These are phyloP conservation scores for Oncorhynchus clarkii DNA, from an alignment of 2,113 vertebrate genomes.

Conservation along the genomic window DNA sequence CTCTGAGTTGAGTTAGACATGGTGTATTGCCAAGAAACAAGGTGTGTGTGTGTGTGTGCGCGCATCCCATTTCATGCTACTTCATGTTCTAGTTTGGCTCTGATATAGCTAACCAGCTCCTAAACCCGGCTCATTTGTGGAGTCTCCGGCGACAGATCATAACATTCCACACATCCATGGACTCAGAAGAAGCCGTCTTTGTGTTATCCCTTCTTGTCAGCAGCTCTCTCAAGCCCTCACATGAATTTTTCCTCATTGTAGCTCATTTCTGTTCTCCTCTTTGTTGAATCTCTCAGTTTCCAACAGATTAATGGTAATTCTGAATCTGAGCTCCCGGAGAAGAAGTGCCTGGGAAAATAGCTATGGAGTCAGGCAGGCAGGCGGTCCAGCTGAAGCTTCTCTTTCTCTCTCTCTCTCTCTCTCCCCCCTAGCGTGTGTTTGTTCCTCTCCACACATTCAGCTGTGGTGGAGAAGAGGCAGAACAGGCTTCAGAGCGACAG, in stretches of 20 bases:
- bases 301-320: constrained; percentile 23
- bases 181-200: constrained; percentile 11
- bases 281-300: constrained; percentile 9
- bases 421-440: constrained; percentile 24
- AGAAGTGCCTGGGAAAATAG: background rate
- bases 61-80: constrained; percentile 45
- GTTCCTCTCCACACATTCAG: background rate
- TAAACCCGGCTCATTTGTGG: constrained; percentile 26
- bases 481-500: background rate
- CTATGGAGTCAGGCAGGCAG: background rate
- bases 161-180: background rate
- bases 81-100: constrained; percentile 13
- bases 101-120: constrained; percentile 31
- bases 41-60: constrained; percentile 6
- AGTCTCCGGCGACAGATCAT: background rate
- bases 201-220: background rate
- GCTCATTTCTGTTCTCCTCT: constrained; percentile 5
- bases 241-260: constrained; percentile 20
- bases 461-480: background rate
- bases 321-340: constrained; percentile 11
- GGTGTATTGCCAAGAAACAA: too few species aligned
- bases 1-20: too few species aligned
- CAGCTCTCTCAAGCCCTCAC: constrained; percentile 5
- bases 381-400: too few species aligned
- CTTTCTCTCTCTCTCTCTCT: too few species aligned